A percentile compares a stretch with the other conserved stretches of the same genome.
Evolutionary conservation across 2,888 invertebrate species (phyloP).

Genomic region (Cephus pulcher): DNA sequence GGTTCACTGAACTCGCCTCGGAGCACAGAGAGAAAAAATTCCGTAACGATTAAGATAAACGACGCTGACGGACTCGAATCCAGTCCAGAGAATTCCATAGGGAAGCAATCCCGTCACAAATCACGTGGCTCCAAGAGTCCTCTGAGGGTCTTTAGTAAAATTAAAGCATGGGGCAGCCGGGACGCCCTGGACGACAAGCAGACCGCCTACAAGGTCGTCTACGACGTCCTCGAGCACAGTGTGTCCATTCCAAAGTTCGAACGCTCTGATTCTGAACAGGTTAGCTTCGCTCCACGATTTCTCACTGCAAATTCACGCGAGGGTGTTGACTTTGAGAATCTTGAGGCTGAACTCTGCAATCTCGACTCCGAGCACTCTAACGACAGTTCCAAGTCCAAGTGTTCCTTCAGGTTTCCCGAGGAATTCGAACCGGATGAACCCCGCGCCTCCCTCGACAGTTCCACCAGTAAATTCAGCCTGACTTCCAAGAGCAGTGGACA

Average conservation of each 20-base stretch:
- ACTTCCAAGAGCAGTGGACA: slow-evolving; percentile 39
- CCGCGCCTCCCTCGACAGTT: slow-evolving; percentile 42
- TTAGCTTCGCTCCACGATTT: slow-evolving; percentile 46
- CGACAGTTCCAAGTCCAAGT: slow-evolving; percentile 53
- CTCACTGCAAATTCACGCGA: slow-evolving; percentile 60
- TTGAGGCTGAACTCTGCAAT: slow-evolving; percentile 56
- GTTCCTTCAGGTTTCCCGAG: slow-evolving; percentile 45
- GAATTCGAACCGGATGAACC: slow-evolving; percentile 44
- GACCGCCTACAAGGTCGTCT: slow-evolving; percentile 48
- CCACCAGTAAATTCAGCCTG: slow-evolving; percentile 35
- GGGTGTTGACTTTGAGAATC: slow-evolving; percentile 62
- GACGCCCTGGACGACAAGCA: slow-evolving; percentile 55
- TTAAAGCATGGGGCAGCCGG: slow-evolving; percentile 60
- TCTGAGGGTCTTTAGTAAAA: slow-evolving; percentile 56
- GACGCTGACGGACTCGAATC: slow-evolving; percentile 56
- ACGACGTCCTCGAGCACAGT: slow-evolving; percentile 51
- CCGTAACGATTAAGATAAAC: slow-evolving; percentile 51
- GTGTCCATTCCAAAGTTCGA: slow-evolving; percentile 48
- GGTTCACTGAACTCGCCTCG: slow-evolving; percentile 55
- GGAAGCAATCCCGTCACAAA: slow-evolving; percentile 48
- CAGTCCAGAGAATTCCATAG: slow-evolving; percentile 58
- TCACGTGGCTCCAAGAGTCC: slow-evolving; percentile 61
- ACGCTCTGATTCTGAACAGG: slow-evolving; percentile 36
- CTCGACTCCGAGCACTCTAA: slow-evolving; percentile 57
- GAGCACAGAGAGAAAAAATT: slow-evolving; percentile 53